Percentiles rank a stretch among this genome's conserved stretches.
Evolutionary conservation across 2,113 vertebrate species (phyloP).

Genomic region (Mystacornis crossleyi): DNA sequence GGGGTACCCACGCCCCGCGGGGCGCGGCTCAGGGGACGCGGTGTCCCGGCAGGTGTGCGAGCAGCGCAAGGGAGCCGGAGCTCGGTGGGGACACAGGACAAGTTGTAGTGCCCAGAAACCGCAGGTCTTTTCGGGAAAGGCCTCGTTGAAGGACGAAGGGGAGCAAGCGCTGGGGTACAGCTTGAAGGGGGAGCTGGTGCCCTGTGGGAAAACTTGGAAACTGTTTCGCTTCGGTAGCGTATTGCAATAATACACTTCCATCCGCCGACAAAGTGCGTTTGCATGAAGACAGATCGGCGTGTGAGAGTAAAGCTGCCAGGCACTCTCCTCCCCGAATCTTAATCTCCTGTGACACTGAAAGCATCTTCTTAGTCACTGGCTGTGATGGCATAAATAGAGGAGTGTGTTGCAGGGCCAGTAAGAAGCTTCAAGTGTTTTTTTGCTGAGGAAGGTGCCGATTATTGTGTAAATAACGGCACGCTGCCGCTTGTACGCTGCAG

Average conservation of each 20-base stretch:
- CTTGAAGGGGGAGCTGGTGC: not conserved
- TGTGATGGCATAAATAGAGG: not conserved
- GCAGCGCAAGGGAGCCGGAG: not conserved
- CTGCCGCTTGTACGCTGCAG: not conserved
- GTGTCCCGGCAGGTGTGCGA: not conserved
- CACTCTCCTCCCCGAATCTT: not conserved
- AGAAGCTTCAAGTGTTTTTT: not conserved
- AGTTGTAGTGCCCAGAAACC: not conserved
- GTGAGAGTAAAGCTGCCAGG: not conserved
- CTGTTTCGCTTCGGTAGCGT: not conserved
- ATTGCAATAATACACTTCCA: not conserved
- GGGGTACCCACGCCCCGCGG: not conserved
- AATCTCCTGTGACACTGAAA: conserved; percentile 11
- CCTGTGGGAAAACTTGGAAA: conserved; percentile 13
- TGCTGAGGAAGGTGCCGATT: not conserved
- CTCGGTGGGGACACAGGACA: not conserved
- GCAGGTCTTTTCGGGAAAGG: not conserved
- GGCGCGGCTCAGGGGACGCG: not conserved
- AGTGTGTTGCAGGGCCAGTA: not conserved
- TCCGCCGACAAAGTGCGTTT: not conserved
- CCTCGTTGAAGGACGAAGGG: not conserved
- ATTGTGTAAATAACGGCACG: not conserved
- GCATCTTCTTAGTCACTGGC: not conserved
- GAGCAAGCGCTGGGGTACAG: not conserved
- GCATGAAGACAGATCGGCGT: not conserved